These are phyloP conservation scores for Drosophila meridiana DNA, from an alignment of 2,888 invertebrate genomes.

Conservation along the genomic window DNA sequence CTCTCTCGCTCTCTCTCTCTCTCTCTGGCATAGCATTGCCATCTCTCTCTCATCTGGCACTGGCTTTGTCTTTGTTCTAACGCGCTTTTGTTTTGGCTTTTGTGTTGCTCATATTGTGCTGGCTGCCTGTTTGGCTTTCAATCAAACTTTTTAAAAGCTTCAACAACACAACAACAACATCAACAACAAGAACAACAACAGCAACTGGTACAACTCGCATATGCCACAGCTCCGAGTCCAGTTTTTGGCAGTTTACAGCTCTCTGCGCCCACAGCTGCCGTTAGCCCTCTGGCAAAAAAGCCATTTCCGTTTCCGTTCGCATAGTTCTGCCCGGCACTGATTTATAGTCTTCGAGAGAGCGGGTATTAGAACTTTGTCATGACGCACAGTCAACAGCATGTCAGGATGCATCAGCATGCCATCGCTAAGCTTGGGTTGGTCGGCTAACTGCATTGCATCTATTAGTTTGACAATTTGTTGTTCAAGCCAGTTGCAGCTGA, in stretches of 20 bases:
- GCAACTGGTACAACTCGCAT: conserved; percentile 48
- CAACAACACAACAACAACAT: conserved; percentile 53
- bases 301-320: conserved; percentile 77
- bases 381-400: conserved; percentile 14
- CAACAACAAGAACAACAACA: neutral
- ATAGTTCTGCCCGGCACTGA: conserved; percentile 55
- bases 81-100: conserved; percentile 64
- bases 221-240: conserved; percentile 43
- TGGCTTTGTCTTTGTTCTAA: conserved; percentile 61
- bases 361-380: conserved; percentile 53
- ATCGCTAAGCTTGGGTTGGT: neutral
- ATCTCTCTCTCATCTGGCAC: conserved; percentile 3
- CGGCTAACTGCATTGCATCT: neutral
- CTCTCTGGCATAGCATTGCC: neutral
- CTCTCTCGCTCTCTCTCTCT: neutral
- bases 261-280: conserved; percentile 33
- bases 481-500: neutral
- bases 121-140: conserved; percentile 73
- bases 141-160: conserved; percentile 78
- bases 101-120: conserved; percentile 54
- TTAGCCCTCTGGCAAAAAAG: conserved; percentile 50
- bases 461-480: conserved; percentile 8
- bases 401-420: conserved; percentile 26
- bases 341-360: conserved; percentile 47
- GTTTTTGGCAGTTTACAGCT: conserved; percentile 30